Conservation (phyloP, 2,888 invertebrate species). For the Taphrorychus bicolor region DNA sequence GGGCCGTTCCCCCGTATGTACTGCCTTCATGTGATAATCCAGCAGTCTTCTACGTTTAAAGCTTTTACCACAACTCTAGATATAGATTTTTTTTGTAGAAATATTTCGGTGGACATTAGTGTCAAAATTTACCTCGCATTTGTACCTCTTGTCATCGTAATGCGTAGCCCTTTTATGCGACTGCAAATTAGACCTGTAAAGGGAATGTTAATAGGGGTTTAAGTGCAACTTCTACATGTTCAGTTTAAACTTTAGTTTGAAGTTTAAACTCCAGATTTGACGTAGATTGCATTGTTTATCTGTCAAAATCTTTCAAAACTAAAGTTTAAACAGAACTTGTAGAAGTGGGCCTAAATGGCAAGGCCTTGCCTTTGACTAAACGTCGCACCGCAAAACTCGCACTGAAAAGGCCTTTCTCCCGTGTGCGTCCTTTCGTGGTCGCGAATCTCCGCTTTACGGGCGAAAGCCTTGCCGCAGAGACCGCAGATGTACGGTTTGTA, state of each 20-base stretch:
- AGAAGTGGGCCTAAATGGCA: too few relatives aligned
- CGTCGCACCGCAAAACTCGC: slow-evolving; percentile 78
- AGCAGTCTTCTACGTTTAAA: slow-evolving; percentile 77
- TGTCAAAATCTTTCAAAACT: too few relatives aligned
- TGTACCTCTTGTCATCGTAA: slow-evolving; percentile 75
- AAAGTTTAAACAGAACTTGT: too few relatives aligned
- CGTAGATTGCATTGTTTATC: too few relatives aligned
- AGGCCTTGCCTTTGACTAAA: slow-evolving; percentile 74
- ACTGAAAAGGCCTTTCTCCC: slow-evolving; percentile 80
- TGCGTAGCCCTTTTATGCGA: slow-evolving; percentile 83
- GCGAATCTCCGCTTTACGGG: slow-evolving; percentile 77
- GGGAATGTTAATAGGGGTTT: not conserved
- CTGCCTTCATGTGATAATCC: slow-evolving; percentile 82
- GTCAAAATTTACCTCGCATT: slow-evolving; percentile 61
- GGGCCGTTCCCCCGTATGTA: slow-evolving; percentile 81
- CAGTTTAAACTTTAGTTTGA: too few relatives aligned
- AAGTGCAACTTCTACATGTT: not conserved
- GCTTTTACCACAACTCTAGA: slow-evolving; percentile 69
- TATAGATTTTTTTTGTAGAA: not conserved
- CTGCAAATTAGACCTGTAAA: slow-evolving; percentile 71
- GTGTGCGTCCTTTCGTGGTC: slow-evolving; percentile 85
- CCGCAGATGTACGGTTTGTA: slow-evolving; percentile 74
- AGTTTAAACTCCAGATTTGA: too few relatives aligned
- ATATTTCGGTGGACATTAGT: not conserved
- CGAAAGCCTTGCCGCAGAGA: slow-evolving; percentile 77